Base-by-base conservation (phyloP, 2,888 invertebrate species). In the Polymixis lichenea region DNA sequence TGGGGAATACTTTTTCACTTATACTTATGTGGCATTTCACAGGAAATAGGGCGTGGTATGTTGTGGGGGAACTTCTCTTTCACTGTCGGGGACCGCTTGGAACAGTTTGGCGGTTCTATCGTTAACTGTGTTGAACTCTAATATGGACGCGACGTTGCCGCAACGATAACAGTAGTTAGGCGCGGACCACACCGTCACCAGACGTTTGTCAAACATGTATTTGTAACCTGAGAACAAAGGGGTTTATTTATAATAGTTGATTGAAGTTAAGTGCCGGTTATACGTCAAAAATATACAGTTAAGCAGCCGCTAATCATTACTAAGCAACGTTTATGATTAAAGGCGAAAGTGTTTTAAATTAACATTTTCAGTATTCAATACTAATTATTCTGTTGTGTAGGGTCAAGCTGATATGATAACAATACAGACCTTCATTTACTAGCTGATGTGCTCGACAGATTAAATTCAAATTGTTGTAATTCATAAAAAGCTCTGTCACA, bases 121-220 rank as follows among this genome's bases (percentile, higher is more conserved):
- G 86, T 98, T 98, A 13, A 98, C 97, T 81, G 98, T 97, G 80
- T 97, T 97, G 93, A 99, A 99, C 93, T 98, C 98, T 92, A 99
- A 97, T 90, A 99, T 99, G 70, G 99, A 99, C 8, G 99, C 99
- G 74, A 99, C 98, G 94, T 99, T 99, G 66, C 99, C 99, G 93
- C 99, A 99, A 46, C 99, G 98, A 94, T 99, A 99, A 95, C 99
- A 99, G 95, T 99, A 99, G 96, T 99, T 99, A 8, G 99, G 99
- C 9, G 99, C 99, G 25, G 99, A 99, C 99, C 99, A 99, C 3
- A 99, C 99, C 0, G 99, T 99, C 55, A 99, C 99, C 89, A 99
- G 96, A 93, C 98, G 98, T 89, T 99, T 98, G 91, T 99, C 98
- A 95, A 99, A 99, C 99, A 99, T 99, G 94, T 99, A 99, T 97